Conservation (phyloP, 1,140 invertebrate species). For the Acyrthosiphon pisum region DNA sequence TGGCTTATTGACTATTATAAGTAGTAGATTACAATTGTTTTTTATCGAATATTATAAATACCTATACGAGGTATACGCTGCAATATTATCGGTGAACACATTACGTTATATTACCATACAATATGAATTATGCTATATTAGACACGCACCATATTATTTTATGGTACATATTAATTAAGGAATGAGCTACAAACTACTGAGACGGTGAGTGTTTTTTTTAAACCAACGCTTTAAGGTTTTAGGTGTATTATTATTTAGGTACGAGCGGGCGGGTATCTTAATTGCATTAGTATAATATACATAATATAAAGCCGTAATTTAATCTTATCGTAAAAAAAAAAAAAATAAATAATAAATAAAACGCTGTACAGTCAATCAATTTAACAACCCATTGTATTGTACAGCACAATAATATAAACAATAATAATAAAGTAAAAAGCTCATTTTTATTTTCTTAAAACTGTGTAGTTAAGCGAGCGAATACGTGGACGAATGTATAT, state of each 20-base stretch:
- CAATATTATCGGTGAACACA: not conserved
- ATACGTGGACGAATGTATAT: not conserved
- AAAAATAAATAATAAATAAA: not conserved
- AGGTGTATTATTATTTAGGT: not conserved
- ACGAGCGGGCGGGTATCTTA: not conserved
- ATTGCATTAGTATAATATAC: not conserved
- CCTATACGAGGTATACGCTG: not conserved
- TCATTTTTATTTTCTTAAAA: not conserved
- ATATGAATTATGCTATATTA: not conserved
- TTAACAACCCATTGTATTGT: not conserved
- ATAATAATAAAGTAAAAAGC: not conserved
- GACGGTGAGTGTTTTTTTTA: not conserved
- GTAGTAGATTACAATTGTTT: not conserved
- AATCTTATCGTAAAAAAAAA: not conserved
- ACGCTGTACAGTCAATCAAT: not conserved
- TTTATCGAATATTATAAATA: not conserved
- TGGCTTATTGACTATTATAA: too few species aligned
- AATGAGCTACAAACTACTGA: not conserved
- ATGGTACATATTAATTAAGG: not conserved
- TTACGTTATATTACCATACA: not conserved
- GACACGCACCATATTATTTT: not conserved
- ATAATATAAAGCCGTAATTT: not conserved
- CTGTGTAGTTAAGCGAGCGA: not conserved
- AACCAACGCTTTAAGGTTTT: not conserved
- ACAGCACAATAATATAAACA: not conserved